phyloP scores from a whole-genome alignment of 2,888 invertebrate species.

The Xanthorhoe spadicearia region DNA sequence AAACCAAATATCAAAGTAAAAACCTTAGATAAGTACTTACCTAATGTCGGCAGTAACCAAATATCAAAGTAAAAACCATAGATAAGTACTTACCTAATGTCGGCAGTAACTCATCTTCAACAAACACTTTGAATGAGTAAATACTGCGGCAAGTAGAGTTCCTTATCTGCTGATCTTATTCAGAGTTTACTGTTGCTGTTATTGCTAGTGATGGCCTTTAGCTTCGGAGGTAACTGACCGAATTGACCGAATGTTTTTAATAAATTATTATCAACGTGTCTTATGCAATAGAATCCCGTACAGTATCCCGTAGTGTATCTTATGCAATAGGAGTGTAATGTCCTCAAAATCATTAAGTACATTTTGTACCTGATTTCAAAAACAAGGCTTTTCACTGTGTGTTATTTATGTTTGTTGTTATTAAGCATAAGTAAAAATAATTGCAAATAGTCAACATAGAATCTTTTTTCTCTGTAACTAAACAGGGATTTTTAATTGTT shows the following conservation, averaged over 20 bases:
- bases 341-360: no score
- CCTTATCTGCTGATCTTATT: constrained; percentile 20
- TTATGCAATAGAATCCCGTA: no score
- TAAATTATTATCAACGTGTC: no score
- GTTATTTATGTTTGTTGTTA: no score
- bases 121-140: constrained; percentile 20
- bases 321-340: no score
- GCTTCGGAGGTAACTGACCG: neutral
- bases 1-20: neutral
- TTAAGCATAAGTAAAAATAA: no score
- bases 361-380: no score
- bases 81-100: neutral
- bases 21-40: neutral
- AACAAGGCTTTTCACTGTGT: no score
- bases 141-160: constrained; percentile 21
- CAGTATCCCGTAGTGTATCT: no score
- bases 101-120: constrained; percentile 2
- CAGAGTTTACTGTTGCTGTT: constrained; percentile 8
- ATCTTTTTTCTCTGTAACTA: no score
- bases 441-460: no score
- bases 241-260: constrained; percentile 12
- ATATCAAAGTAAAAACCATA: neutral
- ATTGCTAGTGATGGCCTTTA: constrained; percentile 8
- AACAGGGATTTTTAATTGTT: no score
- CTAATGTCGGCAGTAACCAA: neutral